phyloP scores from a whole-genome alignment of 1,140 invertebrate genomes.

The Pomacea maculata region DNA sequence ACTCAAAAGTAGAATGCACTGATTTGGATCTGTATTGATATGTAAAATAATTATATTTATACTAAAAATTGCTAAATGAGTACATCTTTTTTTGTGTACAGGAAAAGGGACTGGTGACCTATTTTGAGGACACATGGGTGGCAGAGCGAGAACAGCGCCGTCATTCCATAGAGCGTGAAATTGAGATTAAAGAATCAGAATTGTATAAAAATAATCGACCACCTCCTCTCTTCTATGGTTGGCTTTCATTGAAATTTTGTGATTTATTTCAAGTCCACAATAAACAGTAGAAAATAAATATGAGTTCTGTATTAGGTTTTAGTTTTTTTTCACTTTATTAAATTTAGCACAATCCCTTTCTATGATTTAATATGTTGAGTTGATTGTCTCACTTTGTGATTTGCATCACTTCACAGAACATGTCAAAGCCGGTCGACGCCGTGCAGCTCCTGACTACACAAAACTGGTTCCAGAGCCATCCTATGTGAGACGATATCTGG shows the following conservation, averaged over 20 bases:
- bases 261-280: too few relatives aligned
- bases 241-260: constrained; percentile 6
- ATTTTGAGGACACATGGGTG: constrained; percentile 63
- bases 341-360: too few relatives aligned
- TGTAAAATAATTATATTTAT: background rate
- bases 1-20: background rate
- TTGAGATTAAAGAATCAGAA: constrained; percentile 61
- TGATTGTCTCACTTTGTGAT: background rate
- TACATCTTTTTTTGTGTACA: constrained; percentile 25
- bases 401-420: constrained; percentile 45
- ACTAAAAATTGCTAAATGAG: background rate
- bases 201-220: constrained; percentile 56
- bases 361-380: too few relatives aligned
- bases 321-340: too few relatives aligned
- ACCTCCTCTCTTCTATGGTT: constrained; percentile 62
- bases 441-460: constrained; percentile 52
- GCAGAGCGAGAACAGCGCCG: constrained; percentile 55
- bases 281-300: too few relatives aligned
- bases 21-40: background rate
- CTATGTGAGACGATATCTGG: constrained; percentile 53
- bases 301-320: too few relatives aligned
- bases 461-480: constrained; percentile 48
- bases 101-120: constrained; percentile 61
- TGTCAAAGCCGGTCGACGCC: constrained; percentile 48
- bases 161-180: constrained; percentile 59